A percentile compares a stretch with the other conserved stretches of the same genome.
Conservation (phyloP, 2,888 invertebrate genomes). For the Cryptocheilus praepositus region DNA sequence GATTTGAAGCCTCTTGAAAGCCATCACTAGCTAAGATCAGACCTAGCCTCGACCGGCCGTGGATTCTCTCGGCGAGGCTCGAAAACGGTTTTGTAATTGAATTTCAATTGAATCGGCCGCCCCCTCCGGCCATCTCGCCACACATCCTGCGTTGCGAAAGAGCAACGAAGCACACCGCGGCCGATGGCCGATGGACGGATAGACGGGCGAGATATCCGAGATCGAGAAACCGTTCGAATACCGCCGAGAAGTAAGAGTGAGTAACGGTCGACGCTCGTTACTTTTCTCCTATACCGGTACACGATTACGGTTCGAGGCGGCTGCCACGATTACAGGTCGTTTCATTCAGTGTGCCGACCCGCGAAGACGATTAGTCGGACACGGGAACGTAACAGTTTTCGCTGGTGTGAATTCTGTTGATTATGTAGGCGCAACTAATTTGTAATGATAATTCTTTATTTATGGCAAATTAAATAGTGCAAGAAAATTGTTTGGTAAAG, state of each 20-base stretch:
- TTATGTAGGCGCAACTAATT: no score
- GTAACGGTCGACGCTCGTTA: constrained; percentile 28
- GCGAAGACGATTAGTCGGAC: no score
- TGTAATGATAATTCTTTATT: no score
- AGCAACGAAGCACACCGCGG: no score
- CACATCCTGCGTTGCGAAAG: constrained; percentile 54
- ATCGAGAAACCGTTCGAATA: constrained; percentile 45
- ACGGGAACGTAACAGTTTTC: no score
- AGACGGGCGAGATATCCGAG: constrained; percentile 34
- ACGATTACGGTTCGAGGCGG: constrained; percentile 23
- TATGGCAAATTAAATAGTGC: no score
- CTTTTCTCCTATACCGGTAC: constrained; percentile 19
- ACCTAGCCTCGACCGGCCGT: no score
- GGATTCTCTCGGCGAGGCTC: constrained; percentile 17
- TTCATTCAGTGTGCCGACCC: constrained; percentile 15
- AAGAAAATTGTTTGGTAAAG: no score
- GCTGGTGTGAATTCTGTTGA: no score
- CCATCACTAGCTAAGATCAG: no score
- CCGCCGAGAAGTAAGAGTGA: constrained; percentile 47
- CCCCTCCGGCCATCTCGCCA: constrained; percentile 36
- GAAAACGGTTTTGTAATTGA: constrained; percentile 56
- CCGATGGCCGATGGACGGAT: constrained; percentile 39
- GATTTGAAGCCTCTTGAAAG: no score
- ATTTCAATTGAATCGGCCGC: constrained; percentile 49
- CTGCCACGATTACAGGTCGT: constrained; percentile 24